Evolutionary conservation across 2,888 invertebrate species (phyloP), one percentile per base, ranked within the genome.

Genomic region (Deroplatys truncata): DNA sequence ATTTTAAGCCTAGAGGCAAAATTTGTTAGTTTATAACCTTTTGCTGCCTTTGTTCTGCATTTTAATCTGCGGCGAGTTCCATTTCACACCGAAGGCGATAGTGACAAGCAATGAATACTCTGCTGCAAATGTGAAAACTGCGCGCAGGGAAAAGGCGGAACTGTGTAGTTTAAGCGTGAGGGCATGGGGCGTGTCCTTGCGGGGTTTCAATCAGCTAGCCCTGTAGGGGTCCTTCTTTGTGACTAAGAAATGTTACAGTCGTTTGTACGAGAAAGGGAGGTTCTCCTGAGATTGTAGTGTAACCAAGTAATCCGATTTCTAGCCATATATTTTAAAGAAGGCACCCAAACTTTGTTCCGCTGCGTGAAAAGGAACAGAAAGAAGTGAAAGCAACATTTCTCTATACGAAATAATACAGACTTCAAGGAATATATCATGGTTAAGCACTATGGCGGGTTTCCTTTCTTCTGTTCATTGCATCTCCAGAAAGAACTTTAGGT

Each of bases 211-310:
- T 89, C 89, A 88, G 88, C 88, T 31, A 29, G 82, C 84, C 43
- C 88, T 84, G 72, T 72, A 84, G 84, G 88, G 88, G 88, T 56
- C 88, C 84, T 84, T 88, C 84, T 84, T 84, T 87, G 87, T 87
- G 87, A 89, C 89, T 89, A 87, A 89, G 89, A 89, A 84, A 89
- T 89, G 89, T 89, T 83, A 84, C 86, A 29, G 84, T 84, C 87
- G 87, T 89, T 87, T 89, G 72, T 88, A 87, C 87, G n/a, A 72
- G 87, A 86, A 56, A 83, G 56, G 86, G 89, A 29, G 84, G 82
- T 28, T 87, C 87, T 86, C 89, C 31, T 28, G 86, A 89, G 89
- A 89, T 56, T 89, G 84, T 89, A 89, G 82, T 89, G 89, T 89
- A 87, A 89, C 49, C 86, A 56, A 89, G 89, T 89, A 89, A 89